Base-by-base conservation (phyloP, 1,140 invertebrate genomes). In the Euglossa dilemma region DNA sequence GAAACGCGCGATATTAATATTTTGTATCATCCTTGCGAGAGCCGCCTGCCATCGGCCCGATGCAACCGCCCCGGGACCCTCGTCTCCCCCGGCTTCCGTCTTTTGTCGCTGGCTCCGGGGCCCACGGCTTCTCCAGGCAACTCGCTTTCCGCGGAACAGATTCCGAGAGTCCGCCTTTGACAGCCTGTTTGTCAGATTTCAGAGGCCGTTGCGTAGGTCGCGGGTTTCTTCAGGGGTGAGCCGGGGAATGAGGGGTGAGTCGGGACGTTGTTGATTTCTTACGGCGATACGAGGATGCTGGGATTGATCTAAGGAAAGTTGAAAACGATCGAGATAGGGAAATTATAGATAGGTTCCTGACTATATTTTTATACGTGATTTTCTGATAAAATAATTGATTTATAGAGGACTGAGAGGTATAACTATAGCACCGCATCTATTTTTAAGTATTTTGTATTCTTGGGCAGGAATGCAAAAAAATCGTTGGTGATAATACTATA, bases 1-100 rank as follows among this genome's bases (percentile, higher is more conserved):
- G 93, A 94, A 89, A 89, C 89, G 83, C 91, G 93, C 91, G 89
- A 94, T 94, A 94, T 94, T 94, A 94, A 94, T 94, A 94, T 94
- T 94, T 94, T 93, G 94, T 94, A 94, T 94, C 94, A 94, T 94
- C 94, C 92, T 94, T 91, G 88, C 89, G 84, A 87, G 84, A 87
- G 79, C 90, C 88, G 84, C 83, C 84, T 52, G 79, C 77, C 64
- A 77, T 18, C 57, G 36, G 52, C 2, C 64, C 56, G 87, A 90
- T 89, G 89, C 87, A 88, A 85, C 87, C 82, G 84, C 70, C 72
- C 54, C 64, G 61, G 66, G 78, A 91, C 84, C 89, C 91, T 86
- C 54, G 79, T 84, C 74, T 56, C 36, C 69, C 80, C 69, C 80
- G 16, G 25, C 23, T 86, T 85, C 75, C 89, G 89, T 93, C 91